phyloP scores from a whole-genome alignment of 2,797 vertebrate species.

The Peromyscus nudipes region DNA sequence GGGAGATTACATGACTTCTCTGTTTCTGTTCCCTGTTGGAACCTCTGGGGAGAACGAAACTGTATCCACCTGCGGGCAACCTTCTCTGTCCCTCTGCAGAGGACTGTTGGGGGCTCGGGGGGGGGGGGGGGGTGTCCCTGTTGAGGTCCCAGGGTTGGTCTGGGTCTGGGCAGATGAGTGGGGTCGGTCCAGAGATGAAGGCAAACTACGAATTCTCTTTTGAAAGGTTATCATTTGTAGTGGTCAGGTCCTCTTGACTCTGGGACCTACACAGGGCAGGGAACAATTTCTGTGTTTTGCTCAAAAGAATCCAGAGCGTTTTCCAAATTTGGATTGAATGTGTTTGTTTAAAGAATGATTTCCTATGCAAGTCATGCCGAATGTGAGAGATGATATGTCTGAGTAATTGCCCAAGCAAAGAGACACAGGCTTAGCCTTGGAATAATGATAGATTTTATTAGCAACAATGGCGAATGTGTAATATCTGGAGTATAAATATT shows the following conservation, averaged over 20 bases:
- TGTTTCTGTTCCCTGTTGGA: neutral
- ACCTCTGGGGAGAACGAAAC: neutral
- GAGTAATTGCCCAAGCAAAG: conserved; percentile 56
- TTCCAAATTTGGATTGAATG: conserved; percentile 54
- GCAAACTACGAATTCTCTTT: neutral
- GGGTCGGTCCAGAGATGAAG: neutral
- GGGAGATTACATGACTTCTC: neutral
- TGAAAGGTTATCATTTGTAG: neutral
- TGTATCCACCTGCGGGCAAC: neutral
- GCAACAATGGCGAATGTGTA: conserved; percentile 13
- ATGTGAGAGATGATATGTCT: neutral
- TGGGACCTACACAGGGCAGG: neutral
- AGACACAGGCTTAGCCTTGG: conserved; percentile 34
- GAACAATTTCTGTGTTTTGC: conserved; percentile 34
- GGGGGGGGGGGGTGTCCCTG: no score
- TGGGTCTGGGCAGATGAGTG: neutral
- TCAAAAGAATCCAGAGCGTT: conserved; percentile 55
- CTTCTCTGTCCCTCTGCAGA: neutral
- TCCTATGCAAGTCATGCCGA: conserved; percentile 59
- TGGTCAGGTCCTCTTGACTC: neutral
- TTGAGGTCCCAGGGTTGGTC: neutral
- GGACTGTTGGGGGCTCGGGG: fast-evolving
- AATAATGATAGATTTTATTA: conserved; percentile 70
- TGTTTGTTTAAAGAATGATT: conserved; percentile 73
- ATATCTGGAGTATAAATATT: conserved; percentile 75